Percentiles rank a stretch among this genome's conserved stretches.
These are phyloP conservation scores for Pseudomyrmex cubaensis DNA, from an alignment of 1,140 invertebrate species.

Conservation along the genomic window DNA sequence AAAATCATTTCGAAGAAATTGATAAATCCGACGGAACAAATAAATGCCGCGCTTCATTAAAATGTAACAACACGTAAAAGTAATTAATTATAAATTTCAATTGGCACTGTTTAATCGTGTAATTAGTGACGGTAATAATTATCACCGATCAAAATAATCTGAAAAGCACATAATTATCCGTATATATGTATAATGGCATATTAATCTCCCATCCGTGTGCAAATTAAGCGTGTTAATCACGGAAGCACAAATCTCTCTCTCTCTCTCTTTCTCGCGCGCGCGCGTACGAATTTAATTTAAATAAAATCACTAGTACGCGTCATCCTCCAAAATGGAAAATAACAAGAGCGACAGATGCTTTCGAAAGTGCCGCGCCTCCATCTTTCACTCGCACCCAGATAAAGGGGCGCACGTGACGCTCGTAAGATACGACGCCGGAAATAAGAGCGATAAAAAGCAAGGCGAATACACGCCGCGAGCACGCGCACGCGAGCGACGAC, in stretches of 20 bases:
- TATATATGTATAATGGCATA: neutral
- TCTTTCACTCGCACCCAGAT: slow-evolving; percentile 35
- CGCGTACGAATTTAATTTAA: slow-evolving; percentile 50
- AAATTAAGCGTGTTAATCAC: slow-evolving; percentile 12
- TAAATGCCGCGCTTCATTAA: neutral
- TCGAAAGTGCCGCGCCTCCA: slow-evolving; percentile 8
- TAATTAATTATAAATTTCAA: slow-evolving; percentile 9
- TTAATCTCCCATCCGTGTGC: slow-evolving; percentile 21
- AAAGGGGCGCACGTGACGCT: slow-evolving; percentile 36
- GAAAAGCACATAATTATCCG: neutral
- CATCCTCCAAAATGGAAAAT: slow-evolving; percentile 65
- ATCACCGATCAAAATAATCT: neutral
- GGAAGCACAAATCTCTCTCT: neutral
- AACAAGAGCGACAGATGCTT: slow-evolving; percentile 63
- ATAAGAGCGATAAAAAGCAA: slow-evolving; percentile 68
- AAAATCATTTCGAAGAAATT: neutral
- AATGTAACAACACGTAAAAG: neutral
- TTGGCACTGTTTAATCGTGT: neutral
- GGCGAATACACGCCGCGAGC: slow-evolving; percentile 43
- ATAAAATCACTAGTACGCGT: slow-evolving; percentile 43
- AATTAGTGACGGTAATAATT: slow-evolving; percentile 15
- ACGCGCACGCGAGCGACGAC: neutral
- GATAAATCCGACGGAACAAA: neutral
- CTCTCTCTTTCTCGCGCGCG: too few species aligned
- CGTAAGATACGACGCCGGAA: slow-evolving; percentile 49